Conservation (phyloP, 1,140 invertebrate genomes). For the Zaprionus taronus region DNA sequence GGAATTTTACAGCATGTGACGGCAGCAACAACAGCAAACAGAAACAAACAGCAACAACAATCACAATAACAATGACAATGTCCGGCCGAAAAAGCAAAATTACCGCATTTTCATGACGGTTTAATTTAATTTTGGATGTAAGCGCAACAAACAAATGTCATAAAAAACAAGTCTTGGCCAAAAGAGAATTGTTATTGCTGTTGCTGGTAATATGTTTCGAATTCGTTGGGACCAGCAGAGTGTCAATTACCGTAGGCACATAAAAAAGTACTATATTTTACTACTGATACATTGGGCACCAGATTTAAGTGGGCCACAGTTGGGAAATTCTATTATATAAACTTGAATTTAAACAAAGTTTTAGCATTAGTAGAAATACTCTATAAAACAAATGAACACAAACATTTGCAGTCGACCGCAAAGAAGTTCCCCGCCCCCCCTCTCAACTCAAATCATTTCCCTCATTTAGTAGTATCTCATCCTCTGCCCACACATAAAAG, state of each 20-base stretch:
- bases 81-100: conserved; percentile 45
- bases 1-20: conserved; percentile 36
- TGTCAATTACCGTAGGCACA: conserved; percentile 17
- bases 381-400: background rate
- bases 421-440: background rate
- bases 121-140: conserved; percentile 73
- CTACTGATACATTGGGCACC: background rate
- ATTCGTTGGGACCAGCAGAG: conserved; percentile 2
- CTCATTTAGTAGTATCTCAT: background rate
- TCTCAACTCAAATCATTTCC: conserved; percentile 29
- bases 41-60: conserved; percentile 4
- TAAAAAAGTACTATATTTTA: conserved; percentile 16
- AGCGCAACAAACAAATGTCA: conserved; percentile 39
- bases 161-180: conserved; percentile 41
- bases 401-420: background rate
- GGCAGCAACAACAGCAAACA: conserved; percentile 16
- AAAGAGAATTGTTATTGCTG: conserved; percentile 6
- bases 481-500: background rate
- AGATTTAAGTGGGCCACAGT: background rate
- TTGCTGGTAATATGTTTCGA: background rate
- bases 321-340: conserved; percentile 1
- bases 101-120: conserved; percentile 67
- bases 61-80: conserved; percentile 33
- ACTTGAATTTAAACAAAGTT: background rate
- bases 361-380: background rate